phyloP scores from a whole-genome alignment of 1,140 invertebrate genomes.

The Campodea augens region DNA sequence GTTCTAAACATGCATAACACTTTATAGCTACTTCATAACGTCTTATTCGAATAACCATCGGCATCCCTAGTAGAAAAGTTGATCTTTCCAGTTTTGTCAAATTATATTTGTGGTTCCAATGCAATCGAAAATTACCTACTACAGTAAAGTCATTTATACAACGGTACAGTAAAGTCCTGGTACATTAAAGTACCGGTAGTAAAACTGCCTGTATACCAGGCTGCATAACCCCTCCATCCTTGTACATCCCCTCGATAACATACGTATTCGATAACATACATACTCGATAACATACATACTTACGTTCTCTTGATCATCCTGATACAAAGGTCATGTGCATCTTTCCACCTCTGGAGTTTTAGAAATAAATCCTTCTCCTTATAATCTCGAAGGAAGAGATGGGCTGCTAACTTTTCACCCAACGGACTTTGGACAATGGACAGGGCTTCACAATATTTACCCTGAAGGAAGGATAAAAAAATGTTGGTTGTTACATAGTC shows the following conservation, averaged over 20 bases:
- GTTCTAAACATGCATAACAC: too few relatives aligned
- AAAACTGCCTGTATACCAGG: constrained; percentile 5
- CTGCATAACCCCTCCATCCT: constrained; percentile 1
- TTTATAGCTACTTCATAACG: too few relatives aligned
- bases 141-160: neutral
- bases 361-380: constrained; percentile 51
- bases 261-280: too few relatives aligned
- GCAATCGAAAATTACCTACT: neutral
- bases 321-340: constrained; percentile 47
- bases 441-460: constrained; percentile 62
- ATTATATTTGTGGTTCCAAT: too few relatives aligned
- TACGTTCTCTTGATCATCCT: constrained; percentile 45
- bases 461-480: constrained; percentile 24
- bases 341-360: constrained; percentile 47
- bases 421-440: constrained; percentile 56
- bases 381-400: constrained; percentile 32
- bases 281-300: too few relatives aligned
- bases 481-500: neutral
- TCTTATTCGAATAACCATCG: too few relatives aligned
- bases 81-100: too few relatives aligned
- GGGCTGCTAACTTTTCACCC: constrained; percentile 35
- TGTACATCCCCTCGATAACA: neutral
- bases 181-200: neutral
- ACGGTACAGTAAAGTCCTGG: neutral
- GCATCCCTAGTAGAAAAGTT: too few relatives aligned